These are phyloP conservation scores for Taenaris catops DNA, from an alignment of 2,888 invertebrate genomes.

Conservation along the genomic window DNA sequence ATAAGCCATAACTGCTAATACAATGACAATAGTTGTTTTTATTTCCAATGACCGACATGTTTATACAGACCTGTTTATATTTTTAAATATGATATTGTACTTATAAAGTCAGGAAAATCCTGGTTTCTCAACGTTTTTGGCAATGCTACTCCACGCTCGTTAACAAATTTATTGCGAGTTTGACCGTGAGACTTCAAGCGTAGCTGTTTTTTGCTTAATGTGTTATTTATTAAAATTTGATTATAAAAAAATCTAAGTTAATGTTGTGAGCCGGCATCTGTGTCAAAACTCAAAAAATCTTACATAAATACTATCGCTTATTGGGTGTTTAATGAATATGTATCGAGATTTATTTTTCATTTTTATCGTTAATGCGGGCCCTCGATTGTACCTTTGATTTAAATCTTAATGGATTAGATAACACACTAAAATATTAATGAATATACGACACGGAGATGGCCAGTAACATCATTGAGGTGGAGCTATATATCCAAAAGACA, in stretches of 20 bases:
- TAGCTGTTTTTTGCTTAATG: conserved; percentile 71
- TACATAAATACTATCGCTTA: conserved; percentile 46
- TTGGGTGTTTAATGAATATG: conserved; percentile 53
- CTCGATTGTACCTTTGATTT: conserved; percentile 43
- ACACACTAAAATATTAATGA: too few relatives aligned
- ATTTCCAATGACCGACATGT: too few relatives aligned
- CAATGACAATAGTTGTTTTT: too few relatives aligned
- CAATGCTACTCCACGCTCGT: conserved; percentile 36
- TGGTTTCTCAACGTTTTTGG: neutral
- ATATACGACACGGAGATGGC: too few relatives aligned
- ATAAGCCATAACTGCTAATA: too few relatives aligned
- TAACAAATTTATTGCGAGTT: conserved; percentile 71
- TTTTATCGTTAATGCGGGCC: conserved; percentile 45
- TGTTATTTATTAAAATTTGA: conserved; percentile 74
- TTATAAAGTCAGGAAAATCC: too few relatives aligned
- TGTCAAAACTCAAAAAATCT: conserved; percentile 51
- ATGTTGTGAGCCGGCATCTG: conserved; percentile 47
- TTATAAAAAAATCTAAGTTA: conserved; percentile 59
- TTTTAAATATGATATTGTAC: too few relatives aligned
- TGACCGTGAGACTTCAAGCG: conserved; percentile 73
- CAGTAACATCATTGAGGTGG: too few relatives aligned
- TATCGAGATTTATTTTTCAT: conserved; percentile 38
- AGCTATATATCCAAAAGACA: too few relatives aligned
- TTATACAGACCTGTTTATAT: too few relatives aligned
- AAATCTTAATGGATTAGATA: conserved; percentile 18